phyloP scores from a whole-genome alignment of 2,797 vertebrate species.

The Peromyscus eremicus region DNA sequence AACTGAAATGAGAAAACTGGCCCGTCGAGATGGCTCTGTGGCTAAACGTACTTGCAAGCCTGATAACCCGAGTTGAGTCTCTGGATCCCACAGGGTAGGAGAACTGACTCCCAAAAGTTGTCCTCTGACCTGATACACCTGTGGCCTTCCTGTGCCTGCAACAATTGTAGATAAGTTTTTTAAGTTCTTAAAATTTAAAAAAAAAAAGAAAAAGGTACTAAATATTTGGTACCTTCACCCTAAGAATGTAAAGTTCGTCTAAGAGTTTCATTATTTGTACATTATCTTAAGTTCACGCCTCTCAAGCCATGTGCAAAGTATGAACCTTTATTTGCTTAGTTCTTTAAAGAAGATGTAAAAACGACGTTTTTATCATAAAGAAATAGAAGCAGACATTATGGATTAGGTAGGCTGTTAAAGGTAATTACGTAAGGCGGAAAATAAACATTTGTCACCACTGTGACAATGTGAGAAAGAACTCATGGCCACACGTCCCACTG shows the following conservation, averaged over 20 bases:
- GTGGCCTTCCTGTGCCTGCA: background rate
- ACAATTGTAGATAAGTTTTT: background rate
- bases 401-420: background rate
- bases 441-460: background rate
- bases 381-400: background rate
- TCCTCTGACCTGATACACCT: background rate
- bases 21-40: no score
- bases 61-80: no score
- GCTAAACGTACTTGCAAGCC: background rate
- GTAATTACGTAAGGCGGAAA: slow-evolving; percentile 33
- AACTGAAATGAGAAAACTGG: slow-evolving; percentile 54
- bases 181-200: background rate
- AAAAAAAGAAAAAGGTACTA: background rate
- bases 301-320: slow-evolving; percentile 27
- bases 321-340: slow-evolving; percentile 45
- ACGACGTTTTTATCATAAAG: slow-evolving; percentile 22
- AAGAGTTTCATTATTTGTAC: background rate
- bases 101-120: background rate
- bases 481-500: background rate
- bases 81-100: background rate
- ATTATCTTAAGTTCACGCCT: slow-evolving; percentile 27
- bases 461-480: background rate
- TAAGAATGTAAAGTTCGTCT: background rate
- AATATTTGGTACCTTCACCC: slow-evolving; percentile 13
- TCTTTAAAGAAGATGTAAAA: slow-evolving; percentile 8